A percentile compares a stretch with the other conserved stretches of the same genome.
Conservation (phyloP, 2,888 invertebrate species). For the Dicycla oo region DNA sequence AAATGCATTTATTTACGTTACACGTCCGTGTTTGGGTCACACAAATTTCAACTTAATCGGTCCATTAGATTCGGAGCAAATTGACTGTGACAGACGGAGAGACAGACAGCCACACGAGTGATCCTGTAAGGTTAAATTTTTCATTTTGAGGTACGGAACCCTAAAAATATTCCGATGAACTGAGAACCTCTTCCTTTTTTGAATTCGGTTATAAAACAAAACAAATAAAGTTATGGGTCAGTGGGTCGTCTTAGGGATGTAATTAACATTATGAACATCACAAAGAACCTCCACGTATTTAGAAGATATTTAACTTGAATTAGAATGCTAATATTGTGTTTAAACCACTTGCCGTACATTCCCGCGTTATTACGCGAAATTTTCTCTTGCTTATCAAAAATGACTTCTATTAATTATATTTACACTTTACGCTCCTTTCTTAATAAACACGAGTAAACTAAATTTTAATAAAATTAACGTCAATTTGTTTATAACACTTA, state of each 20-base stretch:
- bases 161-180: too few relatives aligned
- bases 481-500: too few relatives aligned
- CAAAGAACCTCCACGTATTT: not conserved
- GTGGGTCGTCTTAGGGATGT: too few relatives aligned
- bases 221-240: not conserved
- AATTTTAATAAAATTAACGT: constrained; percentile 28
- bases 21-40: too few relatives aligned
- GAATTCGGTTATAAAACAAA: not conserved
- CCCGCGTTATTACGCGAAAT: constrained; percentile 1
- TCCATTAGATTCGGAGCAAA: too few relatives aligned
- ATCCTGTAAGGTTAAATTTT: too few relatives aligned
- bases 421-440: constrained; percentile 5
- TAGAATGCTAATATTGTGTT: constrained; percentile 11
- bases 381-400: constrained; percentile 5
- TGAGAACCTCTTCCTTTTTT: too few relatives aligned
- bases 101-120: too few relatives aligned
- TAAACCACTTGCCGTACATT: not conserved
- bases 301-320: not conserved
- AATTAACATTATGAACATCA: not conserved
- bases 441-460: not conserved
- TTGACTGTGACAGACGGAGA: too few relatives aligned
- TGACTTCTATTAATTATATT: constrained; percentile 31
- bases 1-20: too few relatives aligned
- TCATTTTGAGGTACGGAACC: too few relatives aligned
- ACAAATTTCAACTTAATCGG: too few relatives aligned